Evolutionary conservation across 2,888 invertebrate genomes (phyloP).

Genomic region (Andricus curvator): DNA sequence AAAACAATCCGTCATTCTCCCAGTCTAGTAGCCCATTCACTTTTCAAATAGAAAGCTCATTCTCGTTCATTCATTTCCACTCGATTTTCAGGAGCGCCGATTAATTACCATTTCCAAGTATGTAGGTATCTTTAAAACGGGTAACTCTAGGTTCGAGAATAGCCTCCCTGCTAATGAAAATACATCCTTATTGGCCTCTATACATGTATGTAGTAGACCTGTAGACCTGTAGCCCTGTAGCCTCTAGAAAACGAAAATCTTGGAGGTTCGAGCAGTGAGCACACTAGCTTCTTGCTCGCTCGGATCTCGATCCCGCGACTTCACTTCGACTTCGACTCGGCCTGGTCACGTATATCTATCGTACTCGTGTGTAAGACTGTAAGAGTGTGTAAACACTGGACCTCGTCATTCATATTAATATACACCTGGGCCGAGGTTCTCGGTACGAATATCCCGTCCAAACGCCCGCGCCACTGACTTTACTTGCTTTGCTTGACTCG

Average conservation of each 20-base stretch:
- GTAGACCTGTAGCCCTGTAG: neutral
- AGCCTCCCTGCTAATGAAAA: conserved; percentile 11
- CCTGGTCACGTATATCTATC: conserved; percentile 48
- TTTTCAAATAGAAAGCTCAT: conserved; percentile 34
- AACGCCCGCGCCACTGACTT: conserved; percentile 37
- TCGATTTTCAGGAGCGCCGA: neutral
- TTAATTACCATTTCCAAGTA: conserved; percentile 29
- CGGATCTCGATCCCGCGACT: neutral
- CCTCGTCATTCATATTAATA: conserved; percentile 74
- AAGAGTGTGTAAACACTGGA: conserved; percentile 62
- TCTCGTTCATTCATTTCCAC: conserved; percentile 13
- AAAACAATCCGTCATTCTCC: neutral
- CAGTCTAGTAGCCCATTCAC: conserved; percentile 21
- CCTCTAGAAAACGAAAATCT: conserved; percentile 15
- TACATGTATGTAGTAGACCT: neutral
- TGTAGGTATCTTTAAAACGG: conserved; percentile 31
- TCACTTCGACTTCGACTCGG: conserved; percentile 25
- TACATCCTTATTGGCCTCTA: conserved; percentile 21
- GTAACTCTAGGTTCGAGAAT: conserved; percentile 25
- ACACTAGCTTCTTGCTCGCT: neutral
- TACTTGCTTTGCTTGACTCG: conserved; percentile 37
- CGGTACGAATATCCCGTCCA: conserved; percentile 60
- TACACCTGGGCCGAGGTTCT: conserved; percentile 67
- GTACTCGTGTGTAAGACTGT: conserved; percentile 49
- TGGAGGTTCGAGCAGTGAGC: neutral